A percentile compares a stretch with the other conserved stretches of the same genome.
Evolutionary conservation across 2,888 invertebrate species (phyloP).

Genomic region (Diaperis boleti): DNA sequence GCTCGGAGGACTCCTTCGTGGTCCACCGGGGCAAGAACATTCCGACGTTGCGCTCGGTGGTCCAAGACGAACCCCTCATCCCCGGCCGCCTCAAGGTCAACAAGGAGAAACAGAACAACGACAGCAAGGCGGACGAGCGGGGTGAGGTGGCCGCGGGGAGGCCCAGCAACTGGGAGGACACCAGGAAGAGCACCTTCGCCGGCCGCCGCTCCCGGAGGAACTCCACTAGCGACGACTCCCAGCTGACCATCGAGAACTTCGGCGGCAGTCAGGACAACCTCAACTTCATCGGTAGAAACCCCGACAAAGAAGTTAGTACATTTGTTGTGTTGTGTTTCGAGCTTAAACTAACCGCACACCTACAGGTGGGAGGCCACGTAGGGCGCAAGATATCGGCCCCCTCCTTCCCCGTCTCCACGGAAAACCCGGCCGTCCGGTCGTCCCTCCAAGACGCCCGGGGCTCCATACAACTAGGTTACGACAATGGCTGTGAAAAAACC

Average conservation of each 20-base stretch:
- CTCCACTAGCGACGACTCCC: slow-evolving; percentile 88
- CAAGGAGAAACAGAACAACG: slow-evolving; percentile 74
- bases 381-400: slow-evolving; percentile 70
- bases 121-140: slow-evolving; percentile 77
- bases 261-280: slow-evolving; percentile 92
- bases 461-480: slow-evolving; percentile 77
- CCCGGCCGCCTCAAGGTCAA: slow-evolving; percentile 68
- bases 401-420: slow-evolving; percentile 69
- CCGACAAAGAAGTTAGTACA: slow-evolving; percentile 76
- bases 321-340: not conserved
- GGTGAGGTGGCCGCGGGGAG: slow-evolving; percentile 81
- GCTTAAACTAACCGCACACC: not conserved
- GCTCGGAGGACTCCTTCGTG: slow-evolving; percentile 80
- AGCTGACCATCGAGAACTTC: slow-evolving; percentile 92
- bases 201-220: slow-evolving; percentile 87
- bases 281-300: slow-evolving; percentile 86
- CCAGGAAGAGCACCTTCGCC: slow-evolving; percentile 78
- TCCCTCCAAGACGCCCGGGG: slow-evolving; percentile 82
- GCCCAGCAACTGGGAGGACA: slow-evolving; percentile 87
- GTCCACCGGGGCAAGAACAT: slow-evolving; percentile 85
- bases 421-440: slow-evolving; percentile 77
- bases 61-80: slow-evolving; percentile 70
- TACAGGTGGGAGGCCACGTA: slow-evolving; percentile 65
- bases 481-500: slow-evolving; percentile 72
- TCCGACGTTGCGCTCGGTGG: slow-evolving; percentile 80